These are phyloP conservation scores for Stigmatopora nigra DNA, from an alignment of 2,113 vertebrate genomes.

Conservation along the genomic window DNA sequence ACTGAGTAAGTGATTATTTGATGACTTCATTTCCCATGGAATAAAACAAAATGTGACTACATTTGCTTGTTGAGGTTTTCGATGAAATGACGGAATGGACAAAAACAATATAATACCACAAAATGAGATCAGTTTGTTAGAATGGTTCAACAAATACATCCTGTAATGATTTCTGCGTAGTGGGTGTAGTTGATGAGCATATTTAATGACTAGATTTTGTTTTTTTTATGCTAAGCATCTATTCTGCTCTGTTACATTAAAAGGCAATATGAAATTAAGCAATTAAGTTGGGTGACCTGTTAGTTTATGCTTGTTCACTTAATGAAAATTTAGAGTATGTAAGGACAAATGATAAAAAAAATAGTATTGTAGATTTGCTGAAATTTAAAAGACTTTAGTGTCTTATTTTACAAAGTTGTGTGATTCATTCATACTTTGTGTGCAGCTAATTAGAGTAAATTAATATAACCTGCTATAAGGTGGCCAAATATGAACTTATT, in stretches of 20 bases:
- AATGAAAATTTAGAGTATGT: neutral
- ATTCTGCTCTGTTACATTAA: neutral
- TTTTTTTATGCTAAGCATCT: neutral
- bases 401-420: no score
- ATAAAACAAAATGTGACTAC: slow-evolving; percentile 57
- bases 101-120: neutral
- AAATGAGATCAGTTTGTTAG: neutral
- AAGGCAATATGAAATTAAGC: neutral
- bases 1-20: slow-evolving; percentile 59
- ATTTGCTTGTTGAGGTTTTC: neutral
- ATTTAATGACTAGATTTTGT: neutral
- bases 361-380: no score
- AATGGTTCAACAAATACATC: neutral
- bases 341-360: no score
- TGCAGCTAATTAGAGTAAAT: no score
- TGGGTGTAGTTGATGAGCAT: neutral
- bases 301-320: neutral
- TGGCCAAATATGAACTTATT: no score
- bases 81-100: neutral
- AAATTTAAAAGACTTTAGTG: no score
- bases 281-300: neutral
- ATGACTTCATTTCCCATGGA: slow-evolving; percentile 52
- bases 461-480: no score
- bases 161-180: neutral
- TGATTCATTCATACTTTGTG: no score